phyloP scores from a whole-genome alignment of 1,140 invertebrate species.

The Drosophila guanche region DNA sequence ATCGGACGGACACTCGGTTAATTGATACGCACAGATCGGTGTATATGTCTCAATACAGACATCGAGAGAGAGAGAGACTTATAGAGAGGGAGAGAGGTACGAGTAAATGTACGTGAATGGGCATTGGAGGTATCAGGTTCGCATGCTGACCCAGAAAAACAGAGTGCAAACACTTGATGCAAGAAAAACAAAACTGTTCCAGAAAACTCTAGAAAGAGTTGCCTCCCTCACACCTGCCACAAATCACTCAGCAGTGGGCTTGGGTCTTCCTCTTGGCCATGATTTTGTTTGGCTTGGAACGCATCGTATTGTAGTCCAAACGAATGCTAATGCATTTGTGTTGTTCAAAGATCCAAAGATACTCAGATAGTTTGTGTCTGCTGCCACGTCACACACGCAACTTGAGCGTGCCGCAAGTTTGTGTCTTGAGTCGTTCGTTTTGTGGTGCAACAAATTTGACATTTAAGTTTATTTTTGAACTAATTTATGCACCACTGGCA shows the following conservation, averaged over 20 bases:
- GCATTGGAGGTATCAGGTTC: conserved; percentile 44
- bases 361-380: conserved; percentile 5
- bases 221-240: too few relatives aligned
- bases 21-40: conserved; percentile 72
- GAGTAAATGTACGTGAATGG: conserved; percentile 31
- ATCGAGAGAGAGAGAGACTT: conserved; percentile 18
- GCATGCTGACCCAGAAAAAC: conserved; percentile 67
- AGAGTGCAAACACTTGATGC: conserved; percentile 44
- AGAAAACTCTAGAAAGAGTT: conserved; percentile 31
- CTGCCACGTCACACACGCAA: conserved; percentile 32
- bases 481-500: conserved; percentile 50
- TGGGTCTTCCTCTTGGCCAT: background rate
- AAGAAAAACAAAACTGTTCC: conserved; percentile 50
- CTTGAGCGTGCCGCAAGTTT: conserved; percentile 31
- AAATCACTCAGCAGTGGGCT: too few relatives aligned
- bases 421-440: conserved; percentile 70
- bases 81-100: too few relatives aligned
- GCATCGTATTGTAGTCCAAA: background rate
- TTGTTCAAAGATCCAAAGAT: conserved; percentile 6
- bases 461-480: conserved; percentile 41
- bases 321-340: conserved; percentile 29
- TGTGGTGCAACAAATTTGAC: conserved; percentile 54
- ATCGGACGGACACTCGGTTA: conserved; percentile 52
- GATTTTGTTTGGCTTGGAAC: background rate
- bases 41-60: conserved; percentile 12